phyloP scores from a whole-genome alignment of 2,888 invertebrate genomes.

The Scrobipalpa atriplicella region DNA sequence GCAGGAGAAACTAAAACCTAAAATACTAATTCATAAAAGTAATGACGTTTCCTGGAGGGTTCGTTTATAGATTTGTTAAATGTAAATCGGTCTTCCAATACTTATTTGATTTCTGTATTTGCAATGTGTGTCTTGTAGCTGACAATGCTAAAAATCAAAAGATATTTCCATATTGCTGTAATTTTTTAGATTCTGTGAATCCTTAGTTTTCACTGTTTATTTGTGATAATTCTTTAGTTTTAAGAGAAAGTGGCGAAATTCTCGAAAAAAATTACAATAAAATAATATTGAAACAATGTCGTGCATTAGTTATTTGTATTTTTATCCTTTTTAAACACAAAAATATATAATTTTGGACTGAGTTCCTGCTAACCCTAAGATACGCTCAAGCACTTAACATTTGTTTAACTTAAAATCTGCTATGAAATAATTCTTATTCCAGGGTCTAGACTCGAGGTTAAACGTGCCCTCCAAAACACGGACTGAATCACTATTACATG shows the following conservation, averaged over 20 bases:
- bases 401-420: too few relatives aligned
- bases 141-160: conserved; percentile 50
- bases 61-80: background rate
- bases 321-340: background rate
- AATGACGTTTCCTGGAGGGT: background rate
- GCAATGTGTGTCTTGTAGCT: conserved; percentile 46
- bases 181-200: conserved; percentile 78
- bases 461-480: too few relatives aligned
- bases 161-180: conserved; percentile 54
- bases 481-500: too few relatives aligned
- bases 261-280: conserved; percentile 45
- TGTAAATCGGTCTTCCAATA: background rate
- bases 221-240: conserved; percentile 66
- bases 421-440: too few relatives aligned
- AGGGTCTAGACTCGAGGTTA: too few relatives aligned
- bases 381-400: too few relatives aligned
- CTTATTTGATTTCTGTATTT: conserved; percentile 28
- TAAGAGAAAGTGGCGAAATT: conserved; percentile 67
- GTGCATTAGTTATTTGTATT: background rate
- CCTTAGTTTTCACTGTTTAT: conserved; percentile 76
- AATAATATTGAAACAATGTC: conserved; percentile 9
- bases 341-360: too few relatives aligned
- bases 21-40: background rate
- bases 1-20: too few relatives aligned
- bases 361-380: too few relatives aligned